Evolutionary conservation across 2,797 vertebrate species (phyloP), one percentile per base, ranked within the genome.

Genomic region (Notolepis coatsorum): DNA sequence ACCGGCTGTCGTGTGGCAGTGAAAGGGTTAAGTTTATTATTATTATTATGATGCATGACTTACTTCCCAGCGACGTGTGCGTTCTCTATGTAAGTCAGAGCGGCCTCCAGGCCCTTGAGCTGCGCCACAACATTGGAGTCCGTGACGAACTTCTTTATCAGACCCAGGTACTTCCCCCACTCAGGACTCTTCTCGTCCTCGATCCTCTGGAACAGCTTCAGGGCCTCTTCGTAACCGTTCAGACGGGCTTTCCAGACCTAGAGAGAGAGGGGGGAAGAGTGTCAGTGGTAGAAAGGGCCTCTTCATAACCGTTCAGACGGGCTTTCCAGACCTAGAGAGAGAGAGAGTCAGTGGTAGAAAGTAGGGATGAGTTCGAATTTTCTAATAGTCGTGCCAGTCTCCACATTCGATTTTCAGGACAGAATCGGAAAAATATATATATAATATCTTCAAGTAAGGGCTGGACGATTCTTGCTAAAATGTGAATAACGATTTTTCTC

Each of bases 231-330:
- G 71, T 99, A 99, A 21, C 98, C 97, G 74, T 91, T 97, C 81
- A 99, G 84, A 62, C 98, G 94, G 41, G 98, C 97, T 91, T 99
- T 99, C 98, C 98, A 99, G 21, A 99, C 85, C 97, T 93, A n/a
- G 49, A 85, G 53, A 85, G 53, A 38, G 21, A 82, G n/a, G 73
- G 3, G 71, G 51, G 68, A 66, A 4, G 20, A 54, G 43, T 3
- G 15, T 27, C 1, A 60, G 3, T 23, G 7, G 18, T n/a, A n/a
- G n/a, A n/a, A n/a, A 97, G 75, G 5, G 96, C 96, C 81, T 99
- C 98, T 89, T 99, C 97, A 71, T 99, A 99, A 21, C 98, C 97
- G 74, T 91, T 97, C 81, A 99, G 84, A 62, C 98, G 94, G 41
- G 98, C 97, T 91, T 99, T 99, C 98, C 98, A 99, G 21, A 99